These are phyloP conservation scores for Paramisgurnus dabryanus DNA, from an alignment of 2,113 vertebrate species.

Conservation along the genomic window DNA sequence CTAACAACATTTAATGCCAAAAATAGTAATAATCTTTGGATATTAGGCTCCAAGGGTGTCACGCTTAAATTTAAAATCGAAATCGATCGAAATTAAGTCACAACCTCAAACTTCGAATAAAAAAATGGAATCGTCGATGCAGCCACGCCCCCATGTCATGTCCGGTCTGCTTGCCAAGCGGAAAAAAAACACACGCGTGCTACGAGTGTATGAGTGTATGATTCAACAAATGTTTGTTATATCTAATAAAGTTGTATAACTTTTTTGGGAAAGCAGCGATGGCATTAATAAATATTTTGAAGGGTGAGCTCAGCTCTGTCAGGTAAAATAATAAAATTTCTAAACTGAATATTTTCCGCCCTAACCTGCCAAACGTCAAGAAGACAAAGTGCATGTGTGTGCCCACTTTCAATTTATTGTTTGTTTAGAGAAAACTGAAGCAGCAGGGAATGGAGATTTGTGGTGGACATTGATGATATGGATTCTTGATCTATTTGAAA, in stretches of 20 bases:
- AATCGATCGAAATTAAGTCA: no score
- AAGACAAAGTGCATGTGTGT: conserved; percentile 25
- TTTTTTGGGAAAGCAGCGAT: background rate
- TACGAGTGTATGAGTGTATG: no score
- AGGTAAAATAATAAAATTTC: conserved; percentile 3
- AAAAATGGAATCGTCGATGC: no score
- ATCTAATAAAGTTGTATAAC: background rate
- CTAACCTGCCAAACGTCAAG: conserved; percentile 24
- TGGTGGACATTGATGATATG: conserved; percentile 37
- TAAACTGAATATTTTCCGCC: conserved; percentile 24
- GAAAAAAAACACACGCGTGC: no score
- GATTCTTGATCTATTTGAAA: conserved; percentile 31
- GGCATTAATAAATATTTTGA: conserved; percentile 24
- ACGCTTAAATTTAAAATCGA: no score
- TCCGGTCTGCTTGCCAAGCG: no score
- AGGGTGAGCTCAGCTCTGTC: conserved; percentile 23
- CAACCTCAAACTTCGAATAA: no score
- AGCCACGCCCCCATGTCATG: no score
- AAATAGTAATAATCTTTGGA: no score
- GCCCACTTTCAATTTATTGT: conserved; percentile 24
- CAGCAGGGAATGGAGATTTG: conserved; percentile 20
- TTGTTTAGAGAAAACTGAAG: background rate
- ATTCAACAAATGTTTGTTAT: no score
- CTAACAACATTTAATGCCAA: no score
- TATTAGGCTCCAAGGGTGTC: no score